Evolutionary conservation across 2,888 invertebrate genomes (phyloP), one percentile per base, ranked within the genome.

Genomic region (Caenorhabditis doughertyi): DNA sequence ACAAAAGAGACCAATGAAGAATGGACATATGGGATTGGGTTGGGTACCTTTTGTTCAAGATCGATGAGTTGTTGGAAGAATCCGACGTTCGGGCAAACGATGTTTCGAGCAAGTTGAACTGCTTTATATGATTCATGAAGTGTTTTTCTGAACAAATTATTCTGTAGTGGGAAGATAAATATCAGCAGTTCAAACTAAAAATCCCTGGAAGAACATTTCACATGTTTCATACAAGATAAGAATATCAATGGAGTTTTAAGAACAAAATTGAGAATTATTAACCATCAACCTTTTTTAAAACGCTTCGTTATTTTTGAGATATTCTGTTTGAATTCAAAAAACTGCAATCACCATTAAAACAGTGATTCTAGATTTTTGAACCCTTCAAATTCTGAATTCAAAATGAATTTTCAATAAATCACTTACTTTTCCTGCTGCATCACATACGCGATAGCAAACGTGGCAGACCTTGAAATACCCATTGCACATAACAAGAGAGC

Each of bases 51-150:
- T 51, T 81, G 65, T 62, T 89, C 89, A 60, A 87, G 71, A 74
- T 88, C 88, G 60, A 89, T 88, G 73, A 89, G 70, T 73, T 89
- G 89, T 39, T 84, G 81, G 85, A 89, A 89, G 80, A 89, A 89
- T 21, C 89, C 89, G 39, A 89, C 85, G 81, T 89, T 89, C 51
- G 89, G 89, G 64, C 89, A 89, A 32, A 89, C 74, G 65, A 89
- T 87, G 68, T 87, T 83, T 1, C 89, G 86, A 16, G 86, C 71
- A 13, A 81, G 62, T 73, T 88, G 89, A 18, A 89, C 88, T 16
- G 84, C 81, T 70, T 89, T 88, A 71, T 89, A 89, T 5, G 89
- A 83, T 21, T 89, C 88, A 51, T 80, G 85, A 18, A 89, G 83
- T 3, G 84, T 77, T 77, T 87, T 81, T 76, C 88, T 88, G 79